Base-by-base conservation (phyloP, 2,888 invertebrate genomes). In the Cecidostiba fungosa region DNA sequence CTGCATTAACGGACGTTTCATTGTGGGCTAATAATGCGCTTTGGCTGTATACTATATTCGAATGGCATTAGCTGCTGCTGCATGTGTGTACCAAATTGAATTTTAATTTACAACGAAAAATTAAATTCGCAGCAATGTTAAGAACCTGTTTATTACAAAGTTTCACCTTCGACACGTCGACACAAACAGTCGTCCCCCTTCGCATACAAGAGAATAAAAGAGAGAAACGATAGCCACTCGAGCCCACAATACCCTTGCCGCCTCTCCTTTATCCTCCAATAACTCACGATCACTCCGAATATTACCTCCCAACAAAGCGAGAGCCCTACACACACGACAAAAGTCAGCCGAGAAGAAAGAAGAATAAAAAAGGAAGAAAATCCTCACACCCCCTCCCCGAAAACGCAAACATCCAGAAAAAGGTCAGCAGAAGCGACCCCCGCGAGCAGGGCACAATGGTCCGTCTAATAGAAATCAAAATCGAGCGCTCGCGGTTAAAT, bases 381-480 rank as follows among this genome's bases (percentile, higher is more conserved):
- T 73, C 43, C 62, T 23, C 62, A 39, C 72, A n/a, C 69, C 29
- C 78, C 19, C 47, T n/a, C 43, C 69, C 26, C 0, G 43, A 80
- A 80, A 54, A 39, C 39, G 72, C 72, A 36, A 39, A 70, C 36
- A 39, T 39, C n/a, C n/a, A 54, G 39, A 72, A 29, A 36, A 70
- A 73, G 39, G 70, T 29, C 32, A 79, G 74, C 32, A 79, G 74
- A 50, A 69, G 36, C 69, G 32, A 70, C 89, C 89, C 91, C 91
- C 91, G 90, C 89, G 84, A 90, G 87, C 90, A 89, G 87, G 86
- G 89, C 90, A 92, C 92, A 92, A 92, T 92, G 89, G 90, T 89
- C 89, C 89, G 89, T 88, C 91, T 92, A 92, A 92, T 92, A 92
- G 92, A 92, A 92, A 92, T 92, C 92, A 92, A 92, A 92, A 86